These are phyloP conservation scores for Myripristis jacobus DNA, from an alignment of 2,797 vertebrate genomes.

Conservation along the genomic window DNA sequence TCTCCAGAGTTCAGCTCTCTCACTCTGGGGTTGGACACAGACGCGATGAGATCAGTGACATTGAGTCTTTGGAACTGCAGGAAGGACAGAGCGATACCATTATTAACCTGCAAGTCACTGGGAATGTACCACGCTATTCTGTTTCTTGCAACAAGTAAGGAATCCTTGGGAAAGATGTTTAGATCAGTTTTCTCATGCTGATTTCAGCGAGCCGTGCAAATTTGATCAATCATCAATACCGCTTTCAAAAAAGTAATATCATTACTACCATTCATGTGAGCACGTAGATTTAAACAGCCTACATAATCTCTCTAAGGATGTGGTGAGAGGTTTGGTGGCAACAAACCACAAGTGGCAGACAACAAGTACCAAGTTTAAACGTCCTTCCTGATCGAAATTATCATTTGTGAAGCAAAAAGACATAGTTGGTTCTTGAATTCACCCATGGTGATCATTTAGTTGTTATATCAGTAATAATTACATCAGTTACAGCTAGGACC, in stretches of 20 bases:
- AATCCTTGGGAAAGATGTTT: background rate
- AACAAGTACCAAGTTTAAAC: slow-evolving; percentile 44
- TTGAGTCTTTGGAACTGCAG: slow-evolving; percentile 57
- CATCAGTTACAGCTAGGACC: no score
- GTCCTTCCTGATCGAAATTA: slow-evolving; percentile 26
- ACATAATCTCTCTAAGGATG: slow-evolving; percentile 56
- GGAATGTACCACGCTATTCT: slow-evolving; percentile 76
- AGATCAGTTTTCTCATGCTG: background rate
- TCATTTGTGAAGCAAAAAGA: background rate
- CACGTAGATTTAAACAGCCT: slow-evolving; percentile 30
- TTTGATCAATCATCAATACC: background rate
- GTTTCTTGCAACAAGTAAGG: slow-evolving; percentile 80
- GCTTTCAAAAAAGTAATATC: background rate
- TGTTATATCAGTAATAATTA: no score
- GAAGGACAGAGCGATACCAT: slow-evolving; percentile 63
- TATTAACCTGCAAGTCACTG: slow-evolving; percentile 65
- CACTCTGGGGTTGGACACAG: slow-evolving; percentile 16
- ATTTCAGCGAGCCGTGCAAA: background rate
- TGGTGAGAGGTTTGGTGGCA: slow-evolving; percentile 62
- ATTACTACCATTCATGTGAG: background rate
- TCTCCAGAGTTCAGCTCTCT: slow-evolving; percentile 65
- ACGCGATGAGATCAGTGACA: slow-evolving; percentile 15
- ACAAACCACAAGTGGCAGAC: slow-evolving; percentile 58
- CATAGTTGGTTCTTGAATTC: background rate
- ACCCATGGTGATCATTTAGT: background rate